phyloP scores from a whole-genome alignment of 2,797 vertebrate species.

The Aulostomus chinensis region DNA sequence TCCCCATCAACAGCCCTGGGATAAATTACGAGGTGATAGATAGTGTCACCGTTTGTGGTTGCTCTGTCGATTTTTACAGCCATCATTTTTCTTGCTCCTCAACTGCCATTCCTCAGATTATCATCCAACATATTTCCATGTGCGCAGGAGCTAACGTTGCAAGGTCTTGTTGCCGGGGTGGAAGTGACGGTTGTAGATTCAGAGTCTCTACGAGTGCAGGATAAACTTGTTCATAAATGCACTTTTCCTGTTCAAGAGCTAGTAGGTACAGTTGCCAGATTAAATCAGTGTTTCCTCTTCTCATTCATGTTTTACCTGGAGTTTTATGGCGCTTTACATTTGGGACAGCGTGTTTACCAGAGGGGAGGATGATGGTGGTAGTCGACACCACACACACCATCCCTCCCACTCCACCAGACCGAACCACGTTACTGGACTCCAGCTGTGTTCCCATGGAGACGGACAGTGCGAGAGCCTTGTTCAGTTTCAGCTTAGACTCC shows the following conservation, averaged over 20 bases:
- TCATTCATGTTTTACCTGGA: too few relatives aligned
- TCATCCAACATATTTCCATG: too few relatives aligned
- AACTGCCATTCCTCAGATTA: too few relatives aligned
- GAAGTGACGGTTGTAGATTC: conserved; percentile 69
- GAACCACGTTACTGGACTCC: conserved; percentile 73
- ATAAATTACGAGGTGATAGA: conserved; percentile 70
- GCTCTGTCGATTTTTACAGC: too few relatives aligned
- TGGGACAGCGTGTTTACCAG: conserved; percentile 75
- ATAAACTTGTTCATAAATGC: conserved; percentile 68
- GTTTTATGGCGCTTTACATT: too few relatives aligned
- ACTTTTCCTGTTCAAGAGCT: conserved; percentile 71
- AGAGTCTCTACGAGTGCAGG: conserved; percentile 56
- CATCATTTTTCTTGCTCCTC: too few relatives aligned
- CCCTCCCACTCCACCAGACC: conserved; percentile 72
- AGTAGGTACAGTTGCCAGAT: conserved; percentile 56
- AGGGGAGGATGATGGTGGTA: conserved; percentile 69
- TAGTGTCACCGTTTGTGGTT: too few relatives aligned
- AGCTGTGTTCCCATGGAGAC: conserved; percentile 72
- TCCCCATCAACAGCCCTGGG: conserved; percentile 68
- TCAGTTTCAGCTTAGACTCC: conserved; percentile 75
- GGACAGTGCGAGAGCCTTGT: conserved; percentile 70
- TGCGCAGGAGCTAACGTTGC: conserved; percentile 63
- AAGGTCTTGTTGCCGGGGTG: conserved; percentile 59
- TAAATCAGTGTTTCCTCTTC: too few relatives aligned
- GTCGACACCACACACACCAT: conserved; percentile 71